Percentiles rank a stretch among this genome's conserved stretches.
phyloP scores from a whole-genome alignment of 2,113 vertebrate species.

The Fulmarus glacialis region DNA sequence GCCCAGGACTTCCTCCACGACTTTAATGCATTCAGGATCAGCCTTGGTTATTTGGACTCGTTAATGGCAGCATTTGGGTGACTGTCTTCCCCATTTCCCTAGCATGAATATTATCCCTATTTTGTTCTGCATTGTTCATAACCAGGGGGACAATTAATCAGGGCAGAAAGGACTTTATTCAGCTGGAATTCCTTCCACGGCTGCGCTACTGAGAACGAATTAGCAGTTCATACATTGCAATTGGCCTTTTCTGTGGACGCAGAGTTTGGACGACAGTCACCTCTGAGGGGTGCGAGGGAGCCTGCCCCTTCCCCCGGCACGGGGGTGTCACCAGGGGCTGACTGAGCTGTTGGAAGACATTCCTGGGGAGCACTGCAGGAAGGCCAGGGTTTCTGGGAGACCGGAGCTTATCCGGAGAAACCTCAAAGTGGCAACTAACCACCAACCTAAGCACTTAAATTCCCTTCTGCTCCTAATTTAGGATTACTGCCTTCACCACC shows the following conservation, averaged over 20 bases:
- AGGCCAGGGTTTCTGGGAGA: neutral
- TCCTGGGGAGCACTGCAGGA: neutral
- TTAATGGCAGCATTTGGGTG: neutral
- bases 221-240: neutral
- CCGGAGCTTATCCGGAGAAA: neutral
- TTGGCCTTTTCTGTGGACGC: neutral
- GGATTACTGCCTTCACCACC: neutral
- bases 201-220: neutral
- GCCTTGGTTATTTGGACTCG: neutral
- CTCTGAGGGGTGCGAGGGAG: neutral
- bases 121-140: neutral
- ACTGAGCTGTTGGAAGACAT: neutral
- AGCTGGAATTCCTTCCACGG: neutral
- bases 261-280: neutral
- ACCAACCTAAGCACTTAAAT: neutral
- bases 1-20: conserved; percentile 7
- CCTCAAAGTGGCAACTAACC: neutral
- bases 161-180: conserved; percentile 27
- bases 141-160: conserved; percentile 6
- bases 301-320: neutral
- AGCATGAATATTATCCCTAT: neutral
- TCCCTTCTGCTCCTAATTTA: neutral
- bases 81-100: neutral
- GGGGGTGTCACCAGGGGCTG: neutral
- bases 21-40: conserved; percentile 2